Percentiles rank a stretch among this genome's conserved stretches.
phyloP scores from a whole-genome alignment of 2,113 vertebrate species.

The Pelecanus crispus region DNA sequence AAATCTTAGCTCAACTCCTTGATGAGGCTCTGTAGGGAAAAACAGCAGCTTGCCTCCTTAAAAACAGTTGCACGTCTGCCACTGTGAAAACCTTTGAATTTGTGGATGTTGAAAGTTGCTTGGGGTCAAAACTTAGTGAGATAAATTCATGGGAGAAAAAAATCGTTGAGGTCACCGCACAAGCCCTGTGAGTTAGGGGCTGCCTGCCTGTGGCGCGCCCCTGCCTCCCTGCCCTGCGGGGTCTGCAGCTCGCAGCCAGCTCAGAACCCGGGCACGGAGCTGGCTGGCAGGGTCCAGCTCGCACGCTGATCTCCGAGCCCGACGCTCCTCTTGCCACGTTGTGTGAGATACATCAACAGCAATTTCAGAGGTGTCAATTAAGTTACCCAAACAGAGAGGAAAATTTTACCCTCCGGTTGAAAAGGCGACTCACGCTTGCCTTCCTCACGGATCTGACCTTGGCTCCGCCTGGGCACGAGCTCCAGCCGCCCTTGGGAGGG shows the following conservation, averaged over 20 bases:
- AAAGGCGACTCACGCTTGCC: not conserved
- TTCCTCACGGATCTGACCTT: not conserved
- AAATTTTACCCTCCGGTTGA: not conserved
- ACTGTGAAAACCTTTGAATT: not conserved
- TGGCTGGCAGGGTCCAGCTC: not conserved
- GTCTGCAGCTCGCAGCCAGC: not conserved
- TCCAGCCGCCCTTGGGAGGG: not conserved
- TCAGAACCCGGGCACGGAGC: too few species aligned
- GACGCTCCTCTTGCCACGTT: rapidly evolving
- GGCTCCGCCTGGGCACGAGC: not conserved
- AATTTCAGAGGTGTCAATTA: not conserved
- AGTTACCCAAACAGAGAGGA: not conserved
- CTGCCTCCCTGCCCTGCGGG: not conserved
- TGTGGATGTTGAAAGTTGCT: not conserved
- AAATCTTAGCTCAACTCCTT: not conserved
- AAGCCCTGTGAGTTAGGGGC: not conserved
- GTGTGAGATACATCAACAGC: not conserved
- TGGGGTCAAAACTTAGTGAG: not conserved
- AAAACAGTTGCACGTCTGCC: not conserved
- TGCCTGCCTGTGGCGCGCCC: not conserved
- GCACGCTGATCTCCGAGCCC: rapidly evolving
- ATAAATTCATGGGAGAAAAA: not conserved
- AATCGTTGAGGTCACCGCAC: not conserved
- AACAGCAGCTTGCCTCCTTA: not conserved
- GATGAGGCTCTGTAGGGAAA: not conserved